phyloP scores from a whole-genome alignment of 2,888 invertebrate genomes.

The Synergus itoensis region DNA sequence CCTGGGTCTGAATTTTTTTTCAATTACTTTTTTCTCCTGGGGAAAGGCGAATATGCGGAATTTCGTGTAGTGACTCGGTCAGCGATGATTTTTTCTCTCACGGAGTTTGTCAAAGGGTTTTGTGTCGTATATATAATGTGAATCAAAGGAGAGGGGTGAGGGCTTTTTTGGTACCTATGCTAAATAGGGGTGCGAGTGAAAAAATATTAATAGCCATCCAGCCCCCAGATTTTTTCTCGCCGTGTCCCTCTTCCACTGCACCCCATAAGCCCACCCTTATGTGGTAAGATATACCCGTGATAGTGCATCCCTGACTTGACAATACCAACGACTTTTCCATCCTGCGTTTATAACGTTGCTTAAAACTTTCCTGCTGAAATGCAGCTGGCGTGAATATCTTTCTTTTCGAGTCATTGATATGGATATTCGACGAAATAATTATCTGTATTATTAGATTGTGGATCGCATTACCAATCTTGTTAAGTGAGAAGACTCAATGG shows the following conservation, averaged over 20 bases:
- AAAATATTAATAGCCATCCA: slow-evolving; percentile 76
- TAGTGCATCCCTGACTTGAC: slow-evolving; percentile 56
- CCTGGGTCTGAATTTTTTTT: slow-evolving; percentile 34
- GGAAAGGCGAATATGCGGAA: slow-evolving; percentile 18
- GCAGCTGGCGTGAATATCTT: slow-evolving; percentile 37
- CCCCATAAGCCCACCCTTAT: slow-evolving; percentile 54
- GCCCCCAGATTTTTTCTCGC: slow-evolving; percentile 63
- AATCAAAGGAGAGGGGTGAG: slow-evolving; percentile 43
- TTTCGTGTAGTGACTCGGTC: slow-evolving; percentile 42
- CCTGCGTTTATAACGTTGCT: slow-evolving; percentile 15
- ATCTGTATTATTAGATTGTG: slow-evolving; percentile 27
- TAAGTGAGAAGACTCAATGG: slow-evolving; percentile 3
- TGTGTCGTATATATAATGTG: slow-evolving; percentile 9
- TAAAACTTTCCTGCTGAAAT: slow-evolving; percentile 2
- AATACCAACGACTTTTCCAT: slow-evolving; percentile 58
- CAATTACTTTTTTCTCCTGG: neutral
- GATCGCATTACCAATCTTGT: slow-evolving; percentile 6
- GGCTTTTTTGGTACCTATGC: slow-evolving; percentile 68
- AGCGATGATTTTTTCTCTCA: slow-evolving; percentile 62
- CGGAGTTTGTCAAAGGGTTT: slow-evolving; percentile 65
- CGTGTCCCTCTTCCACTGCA: slow-evolving; percentile 29
- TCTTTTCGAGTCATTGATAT: slow-evolving; percentile 35
- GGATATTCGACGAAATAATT: slow-evolving; percentile 41
- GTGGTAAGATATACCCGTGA: slow-evolving; percentile 63
- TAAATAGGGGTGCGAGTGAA: slow-evolving; percentile 74